Conservation (phyloP, 1,140 invertebrate species). For the Stratiolaelaps scimitus region DNA sequence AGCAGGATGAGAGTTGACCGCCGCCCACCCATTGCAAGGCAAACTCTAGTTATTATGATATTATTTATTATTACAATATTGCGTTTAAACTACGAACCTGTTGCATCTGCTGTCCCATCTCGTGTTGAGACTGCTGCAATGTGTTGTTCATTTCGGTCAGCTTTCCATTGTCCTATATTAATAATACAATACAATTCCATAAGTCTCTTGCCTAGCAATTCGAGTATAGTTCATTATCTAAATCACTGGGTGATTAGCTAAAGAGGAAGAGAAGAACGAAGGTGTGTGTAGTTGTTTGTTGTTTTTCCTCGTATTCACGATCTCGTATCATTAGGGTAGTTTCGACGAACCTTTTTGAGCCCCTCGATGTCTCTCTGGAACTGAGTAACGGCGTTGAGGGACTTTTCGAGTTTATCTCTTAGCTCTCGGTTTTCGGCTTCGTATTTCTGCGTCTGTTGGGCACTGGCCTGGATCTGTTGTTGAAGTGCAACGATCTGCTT, state of each 20-base stretch:
- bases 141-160: constrained; percentile 32
- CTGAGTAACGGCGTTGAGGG: constrained; percentile 36
- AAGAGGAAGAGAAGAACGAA: too few species aligned
- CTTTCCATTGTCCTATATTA: constrained; percentile 27
- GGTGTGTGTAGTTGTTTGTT: too few species aligned
- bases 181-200: too few species aligned
- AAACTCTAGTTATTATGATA: too few species aligned
- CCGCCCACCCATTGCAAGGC: too few species aligned
- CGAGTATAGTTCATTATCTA: too few species aligned
- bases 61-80: too few species aligned
- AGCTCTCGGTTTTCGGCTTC: constrained; percentile 41
- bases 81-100: neutral
- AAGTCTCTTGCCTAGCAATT: neutral
- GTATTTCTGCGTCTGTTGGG: constrained; percentile 53
- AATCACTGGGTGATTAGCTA: too few species aligned
- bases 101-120: constrained; percentile 29
- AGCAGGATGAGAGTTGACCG: too few species aligned
- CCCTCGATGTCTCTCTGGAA: constrained; percentile 36
- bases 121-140: constrained; percentile 32
- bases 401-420: constrained; percentile 36
- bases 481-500: constrained; percentile 58
- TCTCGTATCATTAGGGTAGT: too few species aligned
- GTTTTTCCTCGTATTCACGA: too few species aligned
- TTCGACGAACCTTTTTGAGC: constrained; percentile 34
- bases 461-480: constrained; percentile 56